These are phyloP conservation scores for Eupeodes latifasciatus DNA, from an alignment of 2,888 invertebrate genomes.

Conservation along the genomic window DNA sequence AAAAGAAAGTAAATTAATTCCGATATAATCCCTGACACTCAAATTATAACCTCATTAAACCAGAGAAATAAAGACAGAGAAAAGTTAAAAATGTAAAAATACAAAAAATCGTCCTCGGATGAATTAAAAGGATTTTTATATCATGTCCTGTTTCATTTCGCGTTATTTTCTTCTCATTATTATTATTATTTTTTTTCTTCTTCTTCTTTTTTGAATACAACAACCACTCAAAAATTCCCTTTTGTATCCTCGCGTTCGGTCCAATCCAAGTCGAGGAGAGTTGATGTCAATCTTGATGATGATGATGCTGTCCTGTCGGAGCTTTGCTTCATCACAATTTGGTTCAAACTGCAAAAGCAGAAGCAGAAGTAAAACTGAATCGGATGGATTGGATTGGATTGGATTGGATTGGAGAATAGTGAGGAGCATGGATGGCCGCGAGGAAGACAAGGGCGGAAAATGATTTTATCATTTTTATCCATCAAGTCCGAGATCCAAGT, in stretches of 20 bases:
- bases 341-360: slow-evolving; percentile 9
- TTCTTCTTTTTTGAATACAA: slow-evolving; percentile 39
- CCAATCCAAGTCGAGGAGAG: slow-evolving; percentile 28
- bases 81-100: slow-evolving; percentile 22
- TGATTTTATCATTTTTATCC: slow-evolving; percentile 29
- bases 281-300: slow-evolving; percentile 60
- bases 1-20: slow-evolving; percentile 71
- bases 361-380: neutral
- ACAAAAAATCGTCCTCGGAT: slow-evolving; percentile 50
- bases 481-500: slow-evolving; percentile 32
- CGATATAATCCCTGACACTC: slow-evolving; percentile 75
- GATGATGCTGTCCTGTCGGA: neutral
- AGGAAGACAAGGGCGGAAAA: slow-evolving; percentile 43
- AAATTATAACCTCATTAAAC: slow-evolving; percentile 76
- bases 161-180: slow-evolving; percentile 31
- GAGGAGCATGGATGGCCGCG: neutral
- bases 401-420: neutral
- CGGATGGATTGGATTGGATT: neutral
- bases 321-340: neutral
- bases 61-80: slow-evolving; percentile 5
- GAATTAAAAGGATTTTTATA: slow-evolving; percentile 75
- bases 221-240: slow-evolving; percentile 71
- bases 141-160: slow-evolving; percentile 64
- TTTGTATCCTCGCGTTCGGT: slow-evolving; percentile 41
- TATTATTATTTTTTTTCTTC: slow-evolving; percentile 1